Percentiles rank a stretch among this genome's conserved stretches.
Evolutionary conservation across 2,797 vertebrate genomes (phyloP).

Genomic region (Furcifer pardalis): DNA sequence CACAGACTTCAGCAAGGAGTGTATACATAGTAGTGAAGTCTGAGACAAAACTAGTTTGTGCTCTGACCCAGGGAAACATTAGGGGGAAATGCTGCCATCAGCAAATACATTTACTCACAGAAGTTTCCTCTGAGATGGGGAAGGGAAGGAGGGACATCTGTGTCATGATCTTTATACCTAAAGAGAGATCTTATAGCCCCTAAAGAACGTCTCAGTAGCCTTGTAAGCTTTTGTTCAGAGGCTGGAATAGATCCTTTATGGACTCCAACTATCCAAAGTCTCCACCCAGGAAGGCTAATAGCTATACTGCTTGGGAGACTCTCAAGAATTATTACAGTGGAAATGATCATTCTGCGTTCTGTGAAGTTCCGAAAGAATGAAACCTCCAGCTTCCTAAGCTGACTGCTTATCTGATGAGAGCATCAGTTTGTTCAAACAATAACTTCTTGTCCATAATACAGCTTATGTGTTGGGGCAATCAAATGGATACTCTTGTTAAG

Average conservation of each 20-base stretch:
- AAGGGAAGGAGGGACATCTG: constrained; percentile 15
- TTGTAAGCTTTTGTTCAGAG: too few relatives aligned
- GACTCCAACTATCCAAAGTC: too few relatives aligned
- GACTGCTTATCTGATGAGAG: too few relatives aligned
- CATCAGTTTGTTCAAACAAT: too few relatives aligned
- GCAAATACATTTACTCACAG: constrained; percentile 80
- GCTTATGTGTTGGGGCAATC: too few relatives aligned
- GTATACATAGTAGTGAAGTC: constrained; percentile 78
- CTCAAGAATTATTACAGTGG: background rate
- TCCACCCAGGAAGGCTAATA: too few relatives aligned
- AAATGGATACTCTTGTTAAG: too few relatives aligned
- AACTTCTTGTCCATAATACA: too few relatives aligned
- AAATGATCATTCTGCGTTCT: background rate
- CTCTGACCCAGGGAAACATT: constrained; percentile 76
- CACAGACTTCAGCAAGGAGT: constrained; percentile 73
- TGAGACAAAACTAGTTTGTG: constrained; percentile 74
- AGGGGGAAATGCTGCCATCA: constrained; percentile 80
- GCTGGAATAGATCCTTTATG: too few relatives aligned
- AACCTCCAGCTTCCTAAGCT: too few relatives aligned
- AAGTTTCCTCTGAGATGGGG: constrained; percentile 71
- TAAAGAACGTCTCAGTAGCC: background rate
- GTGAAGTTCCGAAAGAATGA: too few relatives aligned
- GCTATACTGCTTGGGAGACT: too few relatives aligned
- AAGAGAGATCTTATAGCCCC: background rate
- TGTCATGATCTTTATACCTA: constrained; percentile 11